phyloP scores from a whole-genome alignment of 1,140 invertebrate genomes.

The Ditylenchus dipsaci region DNA sequence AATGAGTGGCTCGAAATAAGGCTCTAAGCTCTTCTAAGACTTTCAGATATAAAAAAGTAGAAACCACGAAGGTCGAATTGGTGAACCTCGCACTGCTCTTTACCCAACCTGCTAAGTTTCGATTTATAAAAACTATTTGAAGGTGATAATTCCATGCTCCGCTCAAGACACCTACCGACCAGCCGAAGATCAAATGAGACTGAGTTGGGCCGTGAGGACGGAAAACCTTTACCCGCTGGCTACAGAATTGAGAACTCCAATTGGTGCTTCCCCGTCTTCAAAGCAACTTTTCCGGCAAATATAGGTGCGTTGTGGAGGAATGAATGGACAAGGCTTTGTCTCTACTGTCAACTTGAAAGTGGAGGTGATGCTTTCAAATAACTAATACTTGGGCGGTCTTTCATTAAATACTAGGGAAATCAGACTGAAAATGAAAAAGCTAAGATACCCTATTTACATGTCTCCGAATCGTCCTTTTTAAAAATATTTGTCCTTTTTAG shows the following conservation, averaged over 20 bases:
- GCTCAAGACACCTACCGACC: conserved; percentile 1
- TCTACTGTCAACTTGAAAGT: conserved; percentile 38
- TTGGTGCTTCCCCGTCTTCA: conserved; percentile 23
- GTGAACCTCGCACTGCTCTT: too few relatives aligned
- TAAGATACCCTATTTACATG: too few relatives aligned
- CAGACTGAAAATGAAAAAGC: too few relatives aligned
- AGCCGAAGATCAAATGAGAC: conserved; percentile 21
- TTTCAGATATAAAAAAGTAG: too few relatives aligned
- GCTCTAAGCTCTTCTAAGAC: too few relatives aligned
- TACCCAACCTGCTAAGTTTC: too few relatives aligned
- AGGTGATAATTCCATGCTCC: not conserved
- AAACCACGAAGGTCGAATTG: too few relatives aligned
- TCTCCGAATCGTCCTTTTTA: too few relatives aligned
- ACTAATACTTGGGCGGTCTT: not conserved
- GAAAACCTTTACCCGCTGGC: conserved; percentile 21
- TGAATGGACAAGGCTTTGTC: conserved; percentile 16
- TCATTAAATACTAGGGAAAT: too few relatives aligned
- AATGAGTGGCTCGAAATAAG: too few relatives aligned
- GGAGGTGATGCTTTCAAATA: conserved; percentile 20
- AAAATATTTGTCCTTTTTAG: too few relatives aligned
- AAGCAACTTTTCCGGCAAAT: conserved; percentile 38
- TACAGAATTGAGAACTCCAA: conserved; percentile 32
- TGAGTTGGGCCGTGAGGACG: conserved; percentile 12
- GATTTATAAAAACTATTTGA: not conserved
- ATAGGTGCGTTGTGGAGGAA: conserved; percentile 30